Evolutionary conservation across 2,113 vertebrate genomes (phyloP).

Genomic region (Laticauda colubrina): DNA sequence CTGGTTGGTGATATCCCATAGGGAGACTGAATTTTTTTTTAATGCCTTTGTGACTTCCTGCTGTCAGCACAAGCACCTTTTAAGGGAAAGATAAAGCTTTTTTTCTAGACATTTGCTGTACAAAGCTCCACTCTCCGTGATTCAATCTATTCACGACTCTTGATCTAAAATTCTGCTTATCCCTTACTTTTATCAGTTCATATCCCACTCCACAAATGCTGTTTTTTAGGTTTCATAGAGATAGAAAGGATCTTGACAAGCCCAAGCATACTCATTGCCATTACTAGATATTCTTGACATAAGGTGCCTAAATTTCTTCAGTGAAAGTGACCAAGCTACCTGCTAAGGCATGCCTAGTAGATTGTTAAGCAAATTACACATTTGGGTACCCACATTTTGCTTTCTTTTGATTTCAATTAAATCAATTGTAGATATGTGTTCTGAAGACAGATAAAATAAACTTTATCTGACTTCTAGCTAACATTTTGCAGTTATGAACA

Average conservation of each 20-base stretch:
- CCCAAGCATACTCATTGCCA: not conserved
- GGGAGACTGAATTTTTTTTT: not conserved
- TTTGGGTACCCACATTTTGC: not conserved
- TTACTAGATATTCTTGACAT: not conserved
- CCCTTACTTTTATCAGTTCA: not conserved
- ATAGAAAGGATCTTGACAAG: not conserved
- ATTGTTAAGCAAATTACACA: not conserved
- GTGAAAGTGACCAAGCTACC: not conserved
- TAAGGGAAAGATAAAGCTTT: not conserved
- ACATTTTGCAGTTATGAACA: not conserved
- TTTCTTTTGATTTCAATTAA: not conserved
- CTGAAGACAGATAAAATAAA: not conserved
- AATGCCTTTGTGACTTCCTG: not conserved
- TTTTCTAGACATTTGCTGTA: not conserved
- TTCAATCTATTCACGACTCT: not conserved
- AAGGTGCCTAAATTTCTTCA: not conserved
- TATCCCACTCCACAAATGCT: not conserved
- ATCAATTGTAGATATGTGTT: not conserved
- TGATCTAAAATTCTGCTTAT: not conserved
- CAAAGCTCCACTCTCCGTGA: not conserved
- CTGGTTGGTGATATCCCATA: not conserved
- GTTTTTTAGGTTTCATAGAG: not conserved
- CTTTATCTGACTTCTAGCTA: not conserved
- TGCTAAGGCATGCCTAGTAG: not conserved
- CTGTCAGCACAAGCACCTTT: not conserved